Evolutionary conservation across 2,113 vertebrate genomes (phyloP), one percentile per base, ranked within the genome.

Genomic region (Bujurquina vittata): DNA sequence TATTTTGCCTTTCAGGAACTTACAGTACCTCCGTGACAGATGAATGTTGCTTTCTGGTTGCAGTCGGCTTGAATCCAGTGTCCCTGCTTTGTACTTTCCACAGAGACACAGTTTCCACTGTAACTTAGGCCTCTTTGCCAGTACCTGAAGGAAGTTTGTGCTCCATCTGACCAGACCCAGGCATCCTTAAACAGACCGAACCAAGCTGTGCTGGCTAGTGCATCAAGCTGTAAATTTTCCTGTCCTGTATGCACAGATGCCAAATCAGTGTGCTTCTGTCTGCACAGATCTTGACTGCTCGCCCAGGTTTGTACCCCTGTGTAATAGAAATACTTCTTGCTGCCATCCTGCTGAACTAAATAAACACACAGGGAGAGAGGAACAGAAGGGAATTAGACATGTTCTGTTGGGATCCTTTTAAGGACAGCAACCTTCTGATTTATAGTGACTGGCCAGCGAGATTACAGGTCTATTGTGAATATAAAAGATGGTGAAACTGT

Each of bases 91-190:
- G 18, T 6, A 26, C 1, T 31, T 5, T 23, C 9, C 15, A 75
- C 60, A 1, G 49, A 5, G 2, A 57, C 83, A 15, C 89, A 90
- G 73, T 67, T 3, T 31, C 65, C 80, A 8, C 0, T 0, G 4
- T 1, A 0, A 5, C 0, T 1, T 0, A 10, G 10, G 18, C 46
- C 46, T 49, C 37, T 54, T 31, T 33, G 26, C 89, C 89, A 90
- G 81, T 22, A 55, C 57, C 89, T 88, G 67, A 90, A 88, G 65
- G 83, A 84, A 40, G 46, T 73, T 6, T 62, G 1, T 7, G 52
- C 43, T 37, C 62, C 79, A 3, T 87, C 81, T 0, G 86, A 87
- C 89, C 89, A 91, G 26, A 22, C 3, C 89, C 89, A 91, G 20
- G 3, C 1, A 10, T 88, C 89, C 0, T 3, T 40, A 57, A 77